Percentiles rank a stretch among this genome's conserved stretches.
These are phyloP conservation scores for Ammospiza nelsoni DNA, from an alignment of 2,113 vertebrate species.

Conservation along the genomic window DNA sequence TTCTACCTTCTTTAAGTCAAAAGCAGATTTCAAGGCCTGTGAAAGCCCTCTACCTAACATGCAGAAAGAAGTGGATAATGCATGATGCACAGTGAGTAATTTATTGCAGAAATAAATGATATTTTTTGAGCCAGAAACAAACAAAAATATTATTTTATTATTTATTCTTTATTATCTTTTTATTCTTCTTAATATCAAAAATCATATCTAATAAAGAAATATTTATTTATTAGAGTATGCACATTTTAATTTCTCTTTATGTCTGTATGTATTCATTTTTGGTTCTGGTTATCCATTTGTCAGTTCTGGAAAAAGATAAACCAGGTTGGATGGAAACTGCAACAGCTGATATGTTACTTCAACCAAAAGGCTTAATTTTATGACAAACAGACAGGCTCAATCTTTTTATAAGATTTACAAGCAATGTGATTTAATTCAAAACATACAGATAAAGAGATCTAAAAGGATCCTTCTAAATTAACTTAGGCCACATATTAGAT, in stretches of 20 bases:
- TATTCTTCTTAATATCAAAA: not conserved
- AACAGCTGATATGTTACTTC: not conserved
- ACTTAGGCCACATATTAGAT: not conserved
- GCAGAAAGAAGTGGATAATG: not conserved
- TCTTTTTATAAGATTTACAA: not conserved
- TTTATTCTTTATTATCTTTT: too few species aligned
- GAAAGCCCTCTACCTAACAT: not conserved
- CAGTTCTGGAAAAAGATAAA: not conserved
- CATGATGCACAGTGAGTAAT: not conserved
- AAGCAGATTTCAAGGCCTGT: not conserved
- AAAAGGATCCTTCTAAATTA: not conserved
- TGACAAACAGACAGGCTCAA: not conserved
- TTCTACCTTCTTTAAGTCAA: not conserved
- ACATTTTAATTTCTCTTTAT: not conserved
- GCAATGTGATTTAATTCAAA: slow-evolving; percentile 7
- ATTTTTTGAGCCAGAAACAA: not conserved
- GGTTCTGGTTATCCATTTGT: not conserved
- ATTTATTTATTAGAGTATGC: not conserved
- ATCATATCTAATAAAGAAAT: not conserved
- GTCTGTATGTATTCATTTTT: not conserved
- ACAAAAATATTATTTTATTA: rapidly evolving
- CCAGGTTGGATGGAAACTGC: not conserved
- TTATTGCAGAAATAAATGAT: not conserved
- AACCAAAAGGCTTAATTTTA: not conserved
- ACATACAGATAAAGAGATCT: not conserved